These are phyloP conservation scores for Siderastrea siderea DNA, from an alignment of 92 coral and sea anemone genomes.

Conservation along the genomic window DNA sequence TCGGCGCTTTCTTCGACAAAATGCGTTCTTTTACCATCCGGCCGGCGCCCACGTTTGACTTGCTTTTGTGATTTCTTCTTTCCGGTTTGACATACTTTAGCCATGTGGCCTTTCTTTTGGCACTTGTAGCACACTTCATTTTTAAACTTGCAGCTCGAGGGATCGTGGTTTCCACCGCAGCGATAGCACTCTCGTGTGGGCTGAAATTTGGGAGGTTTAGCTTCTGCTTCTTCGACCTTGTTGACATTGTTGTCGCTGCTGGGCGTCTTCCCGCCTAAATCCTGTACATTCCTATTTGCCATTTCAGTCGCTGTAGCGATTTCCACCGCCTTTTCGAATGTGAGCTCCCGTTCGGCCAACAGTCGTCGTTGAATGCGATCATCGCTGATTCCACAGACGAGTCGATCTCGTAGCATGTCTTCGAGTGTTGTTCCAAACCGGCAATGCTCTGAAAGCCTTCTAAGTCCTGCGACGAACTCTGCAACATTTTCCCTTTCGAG, in stretches of 20 bases:
- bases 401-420: conserved; percentile 60
- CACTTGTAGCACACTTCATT: conserved; percentile 52
- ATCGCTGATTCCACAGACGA: conserved; percentile 56
- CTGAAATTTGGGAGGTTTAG: background rate
- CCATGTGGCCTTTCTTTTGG: conserved; percentile 62
- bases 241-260: conserved; percentile 38
- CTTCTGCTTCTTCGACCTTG: conserved; percentile 2
- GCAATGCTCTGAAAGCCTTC: conserved; percentile 59
- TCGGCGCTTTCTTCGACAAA: conserved; percentile 25
- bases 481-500: conserved; percentile 70
- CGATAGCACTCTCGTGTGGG: conserved; percentile 5
- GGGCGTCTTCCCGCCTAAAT: conserved; percentile 32
- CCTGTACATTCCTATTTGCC: conserved; percentile 32
- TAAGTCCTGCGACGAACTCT: conserved; percentile 62
- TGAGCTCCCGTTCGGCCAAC: conserved; percentile 54
- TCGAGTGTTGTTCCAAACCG: conserved; percentile 55
- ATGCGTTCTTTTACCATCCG: conserved; percentile 11
- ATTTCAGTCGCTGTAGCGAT: conserved; percentile 41
- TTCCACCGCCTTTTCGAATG: conserved; percentile 53
- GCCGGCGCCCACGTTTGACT: conserved; percentile 2
- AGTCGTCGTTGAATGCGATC: conserved; percentile 61
- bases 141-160: conserved; percentile 34
- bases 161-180: conserved; percentile 63
- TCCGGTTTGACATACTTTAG: conserved; percentile 26
- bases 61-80: conserved; percentile 32